These are phyloP conservation scores for Xestia rhomboidea DNA, from an alignment of 2,888 invertebrate genomes.

Conservation along the genomic window DNA sequence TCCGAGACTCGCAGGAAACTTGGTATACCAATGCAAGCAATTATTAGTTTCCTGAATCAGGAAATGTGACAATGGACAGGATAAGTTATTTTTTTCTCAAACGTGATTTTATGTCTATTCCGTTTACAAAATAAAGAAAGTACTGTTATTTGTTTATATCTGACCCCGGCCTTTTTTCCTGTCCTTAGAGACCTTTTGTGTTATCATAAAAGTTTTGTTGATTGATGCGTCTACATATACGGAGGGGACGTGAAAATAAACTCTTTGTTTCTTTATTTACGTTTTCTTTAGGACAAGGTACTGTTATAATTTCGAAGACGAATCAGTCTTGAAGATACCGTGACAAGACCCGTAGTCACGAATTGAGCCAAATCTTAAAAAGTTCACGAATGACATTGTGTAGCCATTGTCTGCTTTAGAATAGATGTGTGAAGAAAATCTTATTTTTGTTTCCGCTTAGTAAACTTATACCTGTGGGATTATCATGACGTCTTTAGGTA, in stretches of 20 bases:
- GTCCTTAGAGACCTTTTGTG: constrained; percentile 23
- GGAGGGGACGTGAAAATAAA: constrained; percentile 27
- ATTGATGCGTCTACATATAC: constrained; percentile 40
- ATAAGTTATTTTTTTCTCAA: background rate
- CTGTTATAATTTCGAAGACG: constrained; percentile 22
- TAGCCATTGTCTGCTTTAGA: background rate
- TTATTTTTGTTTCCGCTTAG: background rate
- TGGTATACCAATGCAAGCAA: background rate
- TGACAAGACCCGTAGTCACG: background rate
- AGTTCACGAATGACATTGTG: background rate
- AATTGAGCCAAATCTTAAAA: background rate
- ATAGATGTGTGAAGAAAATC: background rate
- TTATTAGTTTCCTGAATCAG: background rate
- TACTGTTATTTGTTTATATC: constrained; percentile 20
- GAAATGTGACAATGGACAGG: background rate
- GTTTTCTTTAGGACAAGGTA: constrained; percentile 11
- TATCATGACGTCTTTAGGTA: no score
- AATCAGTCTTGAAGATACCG: background rate
- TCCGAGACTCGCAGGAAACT: background rate
- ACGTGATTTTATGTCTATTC: background rate
- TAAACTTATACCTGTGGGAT: background rate
- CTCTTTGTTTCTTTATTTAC: constrained; percentile 3
- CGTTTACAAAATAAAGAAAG: background rate
- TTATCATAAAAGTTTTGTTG: constrained; percentile 39
- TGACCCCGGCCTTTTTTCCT: background rate